These are phyloP conservation scores for Crocodylus rhombifer DNA, from an alignment of 2,797 vertebrate species.

Conservation along the genomic window DNA sequence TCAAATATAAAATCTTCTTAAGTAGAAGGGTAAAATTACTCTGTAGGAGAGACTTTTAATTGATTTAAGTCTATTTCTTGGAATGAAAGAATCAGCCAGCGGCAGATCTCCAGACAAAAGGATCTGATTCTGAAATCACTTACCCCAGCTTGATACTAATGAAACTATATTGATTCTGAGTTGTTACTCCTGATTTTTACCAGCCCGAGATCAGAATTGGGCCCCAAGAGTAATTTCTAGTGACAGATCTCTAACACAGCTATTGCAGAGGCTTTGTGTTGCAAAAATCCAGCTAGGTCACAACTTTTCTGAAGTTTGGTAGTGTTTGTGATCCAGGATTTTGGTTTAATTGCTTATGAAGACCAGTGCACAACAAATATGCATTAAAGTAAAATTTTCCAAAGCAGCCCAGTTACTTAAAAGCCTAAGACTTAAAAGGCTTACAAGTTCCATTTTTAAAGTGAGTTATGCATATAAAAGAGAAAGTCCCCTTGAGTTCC, in stretches of 20 bases:
- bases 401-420: not conserved
- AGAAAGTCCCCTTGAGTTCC: not conserved
- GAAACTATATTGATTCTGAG: not conserved
- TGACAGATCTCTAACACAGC: not conserved
- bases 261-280: not conserved
- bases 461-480: not conserved
- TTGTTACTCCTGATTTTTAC: slow-evolving; percentile 22
- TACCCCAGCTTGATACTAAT: not conserved
- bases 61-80: slow-evolving; percentile 42
- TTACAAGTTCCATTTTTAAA: not conserved
- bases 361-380: not conserved
- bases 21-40: slow-evolving; percentile 17
- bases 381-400: not conserved
- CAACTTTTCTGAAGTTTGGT: not conserved
- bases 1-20: slow-evolving; percentile 14
- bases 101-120: not conserved
- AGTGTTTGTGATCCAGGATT: not conserved
- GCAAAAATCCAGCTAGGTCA: not conserved
- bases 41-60: slow-evolving; percentile 28
- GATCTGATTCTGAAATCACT: slow-evolving; percentile 46
- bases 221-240: slow-evolving; percentile 7
- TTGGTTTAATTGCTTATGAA: not conserved
- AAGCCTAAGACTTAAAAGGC: not conserved
- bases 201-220: not conserved
- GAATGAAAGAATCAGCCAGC: slow-evolving; percentile 30